Percentiles rank a stretch among this genome's conserved stretches.
Evolutionary conservation across 1,140 invertebrate species (phyloP).

Genomic region (Drosophila sp.): DNA sequence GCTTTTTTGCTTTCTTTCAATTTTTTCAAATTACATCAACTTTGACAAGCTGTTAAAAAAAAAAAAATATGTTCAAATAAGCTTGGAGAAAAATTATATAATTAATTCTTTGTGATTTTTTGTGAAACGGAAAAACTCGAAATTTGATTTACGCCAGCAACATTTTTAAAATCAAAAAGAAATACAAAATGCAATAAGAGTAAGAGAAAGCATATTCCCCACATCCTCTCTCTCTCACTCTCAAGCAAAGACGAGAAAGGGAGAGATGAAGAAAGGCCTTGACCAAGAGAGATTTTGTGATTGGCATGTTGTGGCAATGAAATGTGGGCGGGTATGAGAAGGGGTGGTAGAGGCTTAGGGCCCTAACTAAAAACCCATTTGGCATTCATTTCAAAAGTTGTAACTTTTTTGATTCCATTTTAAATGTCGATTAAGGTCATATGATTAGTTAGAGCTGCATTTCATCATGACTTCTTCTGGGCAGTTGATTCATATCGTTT

Average conservation of each 20-base stretch:
- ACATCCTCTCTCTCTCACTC: neutral
- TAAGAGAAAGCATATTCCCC: neutral
- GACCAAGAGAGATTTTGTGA: constrained; percentile 9
- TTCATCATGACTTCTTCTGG: constrained; percentile 40
- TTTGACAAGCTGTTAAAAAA: too few species aligned
- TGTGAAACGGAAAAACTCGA: too few species aligned
- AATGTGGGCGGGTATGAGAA: neutral
- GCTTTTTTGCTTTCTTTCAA: too few species aligned
- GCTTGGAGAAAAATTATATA: too few species aligned
- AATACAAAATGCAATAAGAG: too few species aligned
- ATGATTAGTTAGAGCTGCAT: constrained; percentile 66
- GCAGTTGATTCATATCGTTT: constrained; percentile 25
- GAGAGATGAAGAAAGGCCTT: neutral
- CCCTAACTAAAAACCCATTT: constrained; percentile 7
- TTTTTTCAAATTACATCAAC: too few species aligned
- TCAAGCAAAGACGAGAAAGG: neutral
- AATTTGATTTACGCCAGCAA: too few species aligned
- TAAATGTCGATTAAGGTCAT: constrained; percentile 76
- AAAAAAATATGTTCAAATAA: too few species aligned
- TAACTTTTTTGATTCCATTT: constrained; percentile 65
- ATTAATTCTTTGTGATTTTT: neutral
- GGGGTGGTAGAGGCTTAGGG: neutral
- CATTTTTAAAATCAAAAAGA: too few species aligned
- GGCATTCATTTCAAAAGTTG: constrained; percentile 14
- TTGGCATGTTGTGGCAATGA: constrained; percentile 1